phyloP scores from a whole-genome alignment of 2,888 invertebrate genomes.

The Agriopis marginaria region DNA sequence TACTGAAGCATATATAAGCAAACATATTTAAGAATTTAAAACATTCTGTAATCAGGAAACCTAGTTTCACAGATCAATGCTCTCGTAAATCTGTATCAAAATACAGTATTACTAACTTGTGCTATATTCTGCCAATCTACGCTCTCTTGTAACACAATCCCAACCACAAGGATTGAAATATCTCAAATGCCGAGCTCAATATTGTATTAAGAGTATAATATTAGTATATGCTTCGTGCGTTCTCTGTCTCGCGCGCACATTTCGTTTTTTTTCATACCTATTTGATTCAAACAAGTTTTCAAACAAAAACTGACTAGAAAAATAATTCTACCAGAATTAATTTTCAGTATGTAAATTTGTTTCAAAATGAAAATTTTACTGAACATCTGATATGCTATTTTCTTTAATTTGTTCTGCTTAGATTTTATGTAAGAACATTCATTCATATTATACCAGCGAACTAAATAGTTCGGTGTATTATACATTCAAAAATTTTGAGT shows the following conservation, averaged over 20 bases:
- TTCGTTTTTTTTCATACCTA: too few species aligned
- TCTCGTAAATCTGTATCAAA: slow-evolving; percentile 34
- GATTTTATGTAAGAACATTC: too few species aligned
- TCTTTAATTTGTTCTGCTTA: too few species aligned
- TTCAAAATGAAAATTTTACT: too few species aligned
- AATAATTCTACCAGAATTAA: too few species aligned
- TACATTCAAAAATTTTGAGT: too few species aligned
- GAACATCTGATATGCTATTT: too few species aligned
- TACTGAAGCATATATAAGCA: background rate
- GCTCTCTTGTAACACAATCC: slow-evolving; percentile 42
- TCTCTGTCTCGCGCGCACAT: background rate
- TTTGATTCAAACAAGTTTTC: too few species aligned
- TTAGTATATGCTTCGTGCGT: background rate
- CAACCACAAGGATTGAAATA: slow-evolving; percentile 42
- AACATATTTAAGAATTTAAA: background rate
- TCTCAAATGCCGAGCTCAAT: slow-evolving; percentile 8
- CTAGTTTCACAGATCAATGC: slow-evolving; percentile 31
- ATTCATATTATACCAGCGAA: too few species aligned
- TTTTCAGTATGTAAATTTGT: too few species aligned
- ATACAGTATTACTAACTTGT: slow-evolving; percentile 10
- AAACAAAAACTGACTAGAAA: too few species aligned
- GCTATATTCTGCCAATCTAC: slow-evolving; percentile 1
- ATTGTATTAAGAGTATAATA: background rate
- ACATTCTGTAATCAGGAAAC: slow-evolving; percentile 16
- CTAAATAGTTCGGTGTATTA: too few species aligned